Base-by-base conservation (phyloP, 1,140 invertebrate species). In the Drosophila ercepeae region DNA sequence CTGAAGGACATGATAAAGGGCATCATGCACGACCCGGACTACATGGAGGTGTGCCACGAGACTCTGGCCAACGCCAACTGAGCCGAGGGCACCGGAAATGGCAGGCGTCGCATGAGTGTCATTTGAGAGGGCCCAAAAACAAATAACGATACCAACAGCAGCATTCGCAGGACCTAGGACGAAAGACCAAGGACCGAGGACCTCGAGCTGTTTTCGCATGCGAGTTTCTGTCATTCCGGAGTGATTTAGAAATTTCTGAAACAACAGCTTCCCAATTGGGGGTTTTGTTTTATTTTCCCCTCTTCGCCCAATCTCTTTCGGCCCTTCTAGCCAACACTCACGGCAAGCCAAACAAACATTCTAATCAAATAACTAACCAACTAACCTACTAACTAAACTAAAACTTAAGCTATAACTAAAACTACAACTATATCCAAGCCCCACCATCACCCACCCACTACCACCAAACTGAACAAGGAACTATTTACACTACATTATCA, bases 1-100 rank as follows among this genome's bases (percentile, higher is more conserved):
- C 93, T 98, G 48, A 98, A 98, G 92, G 97, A 98, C 89, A 97
- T 98, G 96, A 98, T 98, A 89, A 98, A 97, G 92, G 96, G 97
- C 88, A 97, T 98, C 75, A 96, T 98, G 94, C 95, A 97, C 76
- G 95, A 98, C 92, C 97, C 97, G 4, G 96, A 97, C 92, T 98
- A 98, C 92, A 97, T 98, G 96, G 97, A 98, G 93, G 96, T 98
- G 44, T 98, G 97, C 92, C 97, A 98, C 91, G 97, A 98, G 92
- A 90, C 82, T 23, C 58, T 88, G 82, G 83, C 83, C 83, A 88
- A 89, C 83, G 84, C 83, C 83, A 88, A 88, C 83, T 88, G 82
- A 88, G 83, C 78, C 83, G 82, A 89, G 82, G 83, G 60, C 83
- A 82, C 74, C 70, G 82, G 82, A 89, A 88, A 88, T 88, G 82